phyloP scores from a whole-genome alignment of 2,113 vertebrate genomes.

The Platysternon megacephalum region DNA sequence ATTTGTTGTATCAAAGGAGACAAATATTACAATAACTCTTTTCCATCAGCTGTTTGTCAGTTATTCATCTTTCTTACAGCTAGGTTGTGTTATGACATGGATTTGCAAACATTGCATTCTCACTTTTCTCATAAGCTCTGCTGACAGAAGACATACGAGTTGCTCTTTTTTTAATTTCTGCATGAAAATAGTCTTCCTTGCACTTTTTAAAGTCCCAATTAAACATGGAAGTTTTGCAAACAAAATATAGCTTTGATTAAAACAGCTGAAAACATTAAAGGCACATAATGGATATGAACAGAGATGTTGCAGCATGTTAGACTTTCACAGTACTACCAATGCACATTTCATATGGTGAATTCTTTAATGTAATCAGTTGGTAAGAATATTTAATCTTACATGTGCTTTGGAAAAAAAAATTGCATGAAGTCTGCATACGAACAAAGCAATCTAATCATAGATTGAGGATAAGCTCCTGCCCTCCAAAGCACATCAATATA shows the following conservation, averaged over 20 bases:
- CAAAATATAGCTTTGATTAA: slow-evolving; percentile 30
- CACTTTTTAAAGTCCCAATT: not conserved
- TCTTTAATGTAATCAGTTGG: slow-evolving; percentile 24
- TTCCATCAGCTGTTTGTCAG: slow-evolving; percentile 25
- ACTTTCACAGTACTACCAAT: slow-evolving; percentile 22
- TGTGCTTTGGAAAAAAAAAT: not conserved
- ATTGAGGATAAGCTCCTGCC: not conserved
- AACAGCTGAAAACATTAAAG: slow-evolving; percentile 15
- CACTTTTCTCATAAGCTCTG: slow-evolving; percentile 40
- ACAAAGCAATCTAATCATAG: not conserved
- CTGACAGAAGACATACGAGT: slow-evolving; percentile 18
- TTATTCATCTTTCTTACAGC: slow-evolving; percentile 15
- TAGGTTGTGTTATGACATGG: slow-evolving; percentile 15
- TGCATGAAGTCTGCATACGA: slow-evolving; percentile 56
- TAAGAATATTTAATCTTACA: not conserved
- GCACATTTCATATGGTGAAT: not conserved
- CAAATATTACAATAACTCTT: slow-evolving; percentile 52
- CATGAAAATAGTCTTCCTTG: slow-evolving; percentile 14
- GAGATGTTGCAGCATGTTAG: slow-evolving; percentile 46
- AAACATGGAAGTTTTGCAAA: not conserved
- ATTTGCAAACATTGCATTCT: slow-evolving; percentile 28
- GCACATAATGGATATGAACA: slow-evolving; percentile 36
- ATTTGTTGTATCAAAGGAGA: slow-evolving; percentile 58
- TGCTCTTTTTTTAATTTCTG: slow-evolving; percentile 47
- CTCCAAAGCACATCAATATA: not conserved